phyloP scores from a whole-genome alignment of 2,113 vertebrate species.

The Vidua macroura region DNA sequence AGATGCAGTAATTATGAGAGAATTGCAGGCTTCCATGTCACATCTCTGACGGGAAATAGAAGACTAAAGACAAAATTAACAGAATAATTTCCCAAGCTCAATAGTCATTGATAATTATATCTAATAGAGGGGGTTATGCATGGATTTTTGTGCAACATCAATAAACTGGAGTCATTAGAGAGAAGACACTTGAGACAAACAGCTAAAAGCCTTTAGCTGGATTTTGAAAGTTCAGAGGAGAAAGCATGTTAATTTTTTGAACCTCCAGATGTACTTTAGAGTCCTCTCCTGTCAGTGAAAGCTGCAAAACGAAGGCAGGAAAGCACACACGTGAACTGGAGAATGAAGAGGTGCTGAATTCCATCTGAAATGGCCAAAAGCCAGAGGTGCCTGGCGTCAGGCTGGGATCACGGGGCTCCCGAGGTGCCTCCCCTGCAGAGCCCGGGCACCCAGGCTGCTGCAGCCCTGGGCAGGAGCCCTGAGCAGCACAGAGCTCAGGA shows the following conservation, averaged over 20 bases:
- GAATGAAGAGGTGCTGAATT: background rate
- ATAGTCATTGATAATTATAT: slow-evolving; percentile 39
- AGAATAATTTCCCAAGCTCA: slow-evolving; percentile 35
- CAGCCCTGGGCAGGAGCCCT: too few species aligned
- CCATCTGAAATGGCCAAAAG: background rate
- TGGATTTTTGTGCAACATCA: slow-evolving; percentile 25
- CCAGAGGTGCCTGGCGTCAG: background rate
- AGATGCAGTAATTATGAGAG: slow-evolving; percentile 35
- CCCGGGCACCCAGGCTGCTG: background rate
- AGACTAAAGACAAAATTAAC: slow-evolving; percentile 45
- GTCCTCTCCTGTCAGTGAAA: background rate
- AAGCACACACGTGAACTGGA: background rate
- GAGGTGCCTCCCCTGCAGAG: rapidly evolving
- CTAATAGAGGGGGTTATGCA: slow-evolving; percentile 28
- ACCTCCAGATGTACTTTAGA: background rate
- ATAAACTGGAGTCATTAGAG: slow-evolving; percentile 23
- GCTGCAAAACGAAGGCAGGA: background rate
- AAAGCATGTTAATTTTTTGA: background rate
- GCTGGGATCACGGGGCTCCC: background rate
- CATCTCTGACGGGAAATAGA: slow-evolving; percentile 50
- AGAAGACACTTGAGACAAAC: slow-evolving; percentile 34
- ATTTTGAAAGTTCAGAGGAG: slow-evolving; percentile 27
- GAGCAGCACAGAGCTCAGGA: background rate
- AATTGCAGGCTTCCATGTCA: background rate
- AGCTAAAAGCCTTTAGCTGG: slow-evolving; percentile 3